Percentiles rank a stretch among this genome's conserved stretches.
Evolutionary conservation across 2,113 vertebrate genomes (phyloP).

Genomic region (Neotragus moschatus): DNA sequence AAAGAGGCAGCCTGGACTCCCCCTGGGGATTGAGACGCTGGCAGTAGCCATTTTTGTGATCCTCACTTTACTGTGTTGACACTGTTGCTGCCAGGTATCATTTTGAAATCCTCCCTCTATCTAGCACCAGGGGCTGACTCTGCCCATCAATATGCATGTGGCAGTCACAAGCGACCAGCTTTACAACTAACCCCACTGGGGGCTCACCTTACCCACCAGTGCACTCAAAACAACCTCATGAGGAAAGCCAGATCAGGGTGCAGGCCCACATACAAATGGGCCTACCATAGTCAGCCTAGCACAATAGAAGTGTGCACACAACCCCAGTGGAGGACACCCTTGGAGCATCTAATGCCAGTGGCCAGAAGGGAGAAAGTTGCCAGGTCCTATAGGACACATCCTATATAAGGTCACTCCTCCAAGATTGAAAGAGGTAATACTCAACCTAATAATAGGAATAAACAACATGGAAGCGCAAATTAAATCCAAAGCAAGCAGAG

Average conservation of each 20-base stretch:
- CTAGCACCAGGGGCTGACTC: background rate
- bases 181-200: background rate
- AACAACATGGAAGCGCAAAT: background rate
- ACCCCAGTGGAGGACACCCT: background rate
- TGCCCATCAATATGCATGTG: background rate
- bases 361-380: background rate
- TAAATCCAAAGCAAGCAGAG: background rate
- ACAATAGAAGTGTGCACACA: background rate
- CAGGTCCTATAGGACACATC: background rate
- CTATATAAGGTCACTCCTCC: background rate
- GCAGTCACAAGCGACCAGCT: background rate
- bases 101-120: background rate
- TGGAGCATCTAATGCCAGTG: background rate
- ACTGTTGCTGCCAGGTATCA: background rate
- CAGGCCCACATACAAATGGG: background rate
- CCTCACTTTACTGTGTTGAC: background rate
- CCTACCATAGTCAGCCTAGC: background rate
- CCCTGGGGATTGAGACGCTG: background rate
- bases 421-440: background rate
- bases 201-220: background rate
- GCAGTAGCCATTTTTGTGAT: background rate
- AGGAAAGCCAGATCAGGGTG: background rate
- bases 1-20: background rate
- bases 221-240: background rate
- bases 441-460: background rate